Conservation (phyloP, 1,140 invertebrate species). For the Habropoda laboriosa region DNA sequence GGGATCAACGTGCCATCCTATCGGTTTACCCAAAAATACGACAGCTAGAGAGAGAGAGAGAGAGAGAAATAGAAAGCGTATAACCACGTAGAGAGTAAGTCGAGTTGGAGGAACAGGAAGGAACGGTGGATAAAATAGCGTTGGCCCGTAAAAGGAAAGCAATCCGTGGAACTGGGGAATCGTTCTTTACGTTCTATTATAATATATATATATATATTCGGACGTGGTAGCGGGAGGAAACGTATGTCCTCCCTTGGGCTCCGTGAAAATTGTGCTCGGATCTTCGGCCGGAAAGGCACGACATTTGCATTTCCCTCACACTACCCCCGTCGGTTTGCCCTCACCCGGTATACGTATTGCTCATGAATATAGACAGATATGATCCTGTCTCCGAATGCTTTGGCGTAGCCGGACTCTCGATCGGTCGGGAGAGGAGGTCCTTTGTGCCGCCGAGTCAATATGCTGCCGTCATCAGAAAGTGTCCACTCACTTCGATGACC, state of each 20-base stretch:
- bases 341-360: slow-evolving; percentile 65
- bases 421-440: too few relatives aligned
- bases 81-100: slow-evolving; percentile 10
- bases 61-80: too few relatives aligned
- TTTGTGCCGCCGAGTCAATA: slow-evolving; percentile 62
- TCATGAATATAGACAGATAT: slow-evolving; percentile 71
- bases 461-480: slow-evolving; percentile 54
- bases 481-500: slow-evolving; percentile 40
- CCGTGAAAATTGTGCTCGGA: slow-evolving; percentile 65
- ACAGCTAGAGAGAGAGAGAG: background rate
- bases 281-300: slow-evolving; percentile 64
- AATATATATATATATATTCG: slow-evolving; percentile 69
- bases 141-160: slow-evolving; percentile 50
- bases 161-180: slow-evolving; percentile 58
- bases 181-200: slow-evolving; percentile 67
- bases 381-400: slow-evolving; percentile 67
- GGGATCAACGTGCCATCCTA: background rate
- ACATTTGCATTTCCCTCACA: slow-evolving; percentile 61
- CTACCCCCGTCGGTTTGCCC: slow-evolving; percentile 14
- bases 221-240: slow-evolving; percentile 61
- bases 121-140: slow-evolving; percentile 42
- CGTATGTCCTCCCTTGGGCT: slow-evolving; percentile 67
- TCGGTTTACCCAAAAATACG: background rate
- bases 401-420: slow-evolving; percentile 54
- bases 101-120: slow-evolving; percentile 8